These are phyloP conservation scores for Formicarius rufipectus DNA, from an alignment of 2,113 vertebrate species.

Conservation along the genomic window DNA sequence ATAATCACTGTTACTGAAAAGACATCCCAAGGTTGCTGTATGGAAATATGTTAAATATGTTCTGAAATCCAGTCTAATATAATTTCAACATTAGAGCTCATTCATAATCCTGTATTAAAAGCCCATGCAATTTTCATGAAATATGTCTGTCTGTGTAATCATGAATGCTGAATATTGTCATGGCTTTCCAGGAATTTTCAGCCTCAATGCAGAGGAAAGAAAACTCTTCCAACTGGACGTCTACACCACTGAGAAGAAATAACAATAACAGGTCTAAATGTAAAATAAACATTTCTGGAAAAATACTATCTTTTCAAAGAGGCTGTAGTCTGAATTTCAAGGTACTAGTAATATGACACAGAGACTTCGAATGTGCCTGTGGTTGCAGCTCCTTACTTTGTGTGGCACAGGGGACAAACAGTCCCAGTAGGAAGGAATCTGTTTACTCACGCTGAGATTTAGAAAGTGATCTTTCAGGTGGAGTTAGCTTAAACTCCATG, in stretches of 20 bases:
- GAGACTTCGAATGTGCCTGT: slow-evolving; percentile 19
- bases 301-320: slow-evolving; percentile 71
- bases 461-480: background rate
- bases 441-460: background rate
- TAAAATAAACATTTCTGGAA: slow-evolving; percentile 79
- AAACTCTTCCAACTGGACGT: slow-evolving; percentile 75
- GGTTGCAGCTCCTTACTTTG: slow-evolving; percentile 17
- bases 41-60: slow-evolving; percentile 78
- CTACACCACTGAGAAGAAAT: slow-evolving; percentile 75
- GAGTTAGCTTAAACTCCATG: background rate
- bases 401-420: background rate
- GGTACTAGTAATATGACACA: slow-evolving; percentile 51
- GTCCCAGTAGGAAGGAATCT: background rate
- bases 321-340: slow-evolving; percentile 58
- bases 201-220: slow-evolving; percentile 63
- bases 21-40: slow-evolving; percentile 69
- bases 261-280: slow-evolving; percentile 74
- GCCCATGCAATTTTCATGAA: slow-evolving; percentile 74
- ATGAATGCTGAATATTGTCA: slow-evolving; percentile 79
- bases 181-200: slow-evolving; percentile 75
- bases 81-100: slow-evolving; percentile 75
- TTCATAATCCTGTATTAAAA: slow-evolving; percentile 76
- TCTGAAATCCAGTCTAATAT: slow-evolving; percentile 77
- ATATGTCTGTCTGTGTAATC: slow-evolving; percentile 72
- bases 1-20: slow-evolving; percentile 74